Evolutionary conservation across 2,113 vertebrate species (phyloP).

Genomic region (Anser brachyrhynchus): DNA sequence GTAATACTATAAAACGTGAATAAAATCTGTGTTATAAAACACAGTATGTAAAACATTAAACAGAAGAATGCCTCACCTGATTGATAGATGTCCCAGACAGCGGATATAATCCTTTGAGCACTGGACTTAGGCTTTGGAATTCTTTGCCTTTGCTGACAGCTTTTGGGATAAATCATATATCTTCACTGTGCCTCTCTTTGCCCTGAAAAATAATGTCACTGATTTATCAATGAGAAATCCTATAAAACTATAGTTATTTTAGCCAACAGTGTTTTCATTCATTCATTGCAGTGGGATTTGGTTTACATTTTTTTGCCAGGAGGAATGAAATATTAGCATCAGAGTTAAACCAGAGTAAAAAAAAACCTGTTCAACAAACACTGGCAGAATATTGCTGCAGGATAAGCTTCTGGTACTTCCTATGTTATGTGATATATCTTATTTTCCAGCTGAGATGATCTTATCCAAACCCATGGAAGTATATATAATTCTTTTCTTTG

Average conservation of each 20-base stretch:
- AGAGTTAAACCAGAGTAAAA: neutral
- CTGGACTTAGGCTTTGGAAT: neutral
- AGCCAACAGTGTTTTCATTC: neutral
- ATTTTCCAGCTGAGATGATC: constrained; percentile 56
- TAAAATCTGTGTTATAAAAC: neutral
- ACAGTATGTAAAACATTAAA: neutral
- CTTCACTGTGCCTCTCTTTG: neutral
- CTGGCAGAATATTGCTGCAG: constrained; percentile 11
- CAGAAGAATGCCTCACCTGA: neutral
- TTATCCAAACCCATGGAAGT: constrained; percentile 18
- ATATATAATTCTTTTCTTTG: constrained; percentile 46
- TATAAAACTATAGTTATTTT: neutral
- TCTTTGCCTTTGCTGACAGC: neutral
- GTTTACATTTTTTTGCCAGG: constrained; percentile 7
- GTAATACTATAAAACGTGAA: neutral
- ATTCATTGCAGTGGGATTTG: neutral
- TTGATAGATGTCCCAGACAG: neutral
- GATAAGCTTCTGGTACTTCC: constrained; percentile 36
- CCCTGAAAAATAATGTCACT: neutral
- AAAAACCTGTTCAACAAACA: constrained; percentile 31
- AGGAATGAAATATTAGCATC: neutral
- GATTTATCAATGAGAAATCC: neutral
- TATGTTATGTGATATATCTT: constrained; percentile 2
- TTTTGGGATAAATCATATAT: neutral
- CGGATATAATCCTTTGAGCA: neutral